Evolutionary conservation across 53 echinoderm and acorn worm genomes (phyloP).

Genomic region (Temnopleurus reevesii): DNA sequence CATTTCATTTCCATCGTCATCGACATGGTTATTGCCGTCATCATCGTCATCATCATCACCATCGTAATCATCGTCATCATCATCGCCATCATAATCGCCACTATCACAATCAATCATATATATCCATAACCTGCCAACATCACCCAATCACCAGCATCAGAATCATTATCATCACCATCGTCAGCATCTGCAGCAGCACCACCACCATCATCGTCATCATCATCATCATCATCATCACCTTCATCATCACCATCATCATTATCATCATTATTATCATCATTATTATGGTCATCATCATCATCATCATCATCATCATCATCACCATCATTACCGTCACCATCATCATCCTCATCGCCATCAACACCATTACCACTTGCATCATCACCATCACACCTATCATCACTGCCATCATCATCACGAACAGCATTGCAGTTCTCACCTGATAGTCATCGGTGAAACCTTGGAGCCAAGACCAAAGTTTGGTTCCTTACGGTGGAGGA

Average conservation of each 20-base stretch:
- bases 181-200: neutral
- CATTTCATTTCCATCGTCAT: no score
- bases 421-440: slow-evolving; percentile 19
- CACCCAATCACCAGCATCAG: no score
- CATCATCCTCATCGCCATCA: neutral
- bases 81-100: no score
- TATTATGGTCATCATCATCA: neutral
- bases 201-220: slow-evolving; percentile 6
- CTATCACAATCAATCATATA: no score
- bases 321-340: neutral
- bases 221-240: slow-evolving; percentile 11
- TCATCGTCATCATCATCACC: no score
- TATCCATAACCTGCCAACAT: no score
- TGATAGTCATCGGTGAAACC: slow-evolving; percentile 50
- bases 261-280: neutral
- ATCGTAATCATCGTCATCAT: no score
- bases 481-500: slow-evolving; percentile 50
- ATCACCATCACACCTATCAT: neutral
- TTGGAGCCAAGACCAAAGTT: slow-evolving; percentile 32
- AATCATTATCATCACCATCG: neutral
- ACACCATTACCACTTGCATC: neutral
- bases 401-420: neutral
- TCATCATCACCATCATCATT: slow-evolving; percentile 34
- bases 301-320: neutral
- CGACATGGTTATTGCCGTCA: no score